These are phyloP conservation scores for Mobula birostris DNA, from an alignment of 2,113 vertebrate genomes.

Conservation along the genomic window DNA sequence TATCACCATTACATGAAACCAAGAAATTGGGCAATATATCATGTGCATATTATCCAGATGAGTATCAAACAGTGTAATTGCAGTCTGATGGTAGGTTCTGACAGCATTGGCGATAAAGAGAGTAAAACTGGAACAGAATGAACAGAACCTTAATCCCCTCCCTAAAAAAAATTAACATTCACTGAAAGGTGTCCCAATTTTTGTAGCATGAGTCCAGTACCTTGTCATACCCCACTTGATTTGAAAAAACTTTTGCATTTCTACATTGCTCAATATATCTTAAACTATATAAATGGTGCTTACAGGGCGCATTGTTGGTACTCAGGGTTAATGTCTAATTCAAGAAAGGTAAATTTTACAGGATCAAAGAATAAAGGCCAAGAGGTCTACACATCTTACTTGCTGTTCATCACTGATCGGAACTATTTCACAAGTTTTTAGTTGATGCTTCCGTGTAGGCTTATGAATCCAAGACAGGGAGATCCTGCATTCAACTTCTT, in stretches of 20 bases:
- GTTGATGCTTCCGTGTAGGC: background rate
- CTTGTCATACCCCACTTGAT: background rate
- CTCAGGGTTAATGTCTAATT: background rate
- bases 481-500: background rate
- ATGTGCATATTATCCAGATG: no score
- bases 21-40: background rate
- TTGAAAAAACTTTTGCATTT: background rate
- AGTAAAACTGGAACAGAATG: background rate
- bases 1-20: background rate
- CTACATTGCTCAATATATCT: background rate
- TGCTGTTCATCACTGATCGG: no score
- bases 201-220: background rate
- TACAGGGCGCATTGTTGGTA: background rate
- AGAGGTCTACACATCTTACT: background rate
- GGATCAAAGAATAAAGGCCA: background rate
- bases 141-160: background rate
- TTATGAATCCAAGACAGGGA: background rate
- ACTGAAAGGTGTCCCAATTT: background rate
- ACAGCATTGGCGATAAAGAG: background rate
- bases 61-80: background rate
- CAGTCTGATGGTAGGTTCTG: background rate
- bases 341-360: background rate
- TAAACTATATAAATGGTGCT: background rate
- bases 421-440: background rate
- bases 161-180: background rate